Evolutionary conservation across 1,140 invertebrate genomes (phyloP).

Genomic region (Metopolophium dirhodum): DNA sequence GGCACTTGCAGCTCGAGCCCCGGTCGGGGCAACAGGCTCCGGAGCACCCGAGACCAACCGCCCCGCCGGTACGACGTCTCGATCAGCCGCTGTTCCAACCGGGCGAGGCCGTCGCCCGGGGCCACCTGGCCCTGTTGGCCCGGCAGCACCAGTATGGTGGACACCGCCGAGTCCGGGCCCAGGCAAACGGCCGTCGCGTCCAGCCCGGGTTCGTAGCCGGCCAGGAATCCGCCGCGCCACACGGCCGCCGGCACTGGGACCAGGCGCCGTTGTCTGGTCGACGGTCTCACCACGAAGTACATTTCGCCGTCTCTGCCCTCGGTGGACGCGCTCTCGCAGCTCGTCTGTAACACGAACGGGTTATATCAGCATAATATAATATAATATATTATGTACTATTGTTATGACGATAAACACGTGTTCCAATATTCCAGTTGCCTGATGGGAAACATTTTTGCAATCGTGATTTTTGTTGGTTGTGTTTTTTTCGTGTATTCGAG

Average conservation of each 20-base stretch:
- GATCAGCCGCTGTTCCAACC: conserved; percentile 73
- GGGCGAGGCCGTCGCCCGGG: conserved; percentile 76
- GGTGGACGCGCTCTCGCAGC: conserved; percentile 73
- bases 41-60: conserved; percentile 76
- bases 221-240: conserved; percentile 76
- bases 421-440: too few species aligned
- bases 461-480: too few species aligned
- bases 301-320: conserved; percentile 80
- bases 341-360: conserved; percentile 68
- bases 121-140: conserved; percentile 76
- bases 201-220: conserved; percentile 80
- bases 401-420: too few species aligned
- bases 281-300: conserved; percentile 82
- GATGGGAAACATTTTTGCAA: too few species aligned
- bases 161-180: conserved; percentile 74
- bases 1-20: conserved; percentile 81
- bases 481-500: too few species aligned
- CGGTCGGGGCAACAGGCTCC: conserved; percentile 73
- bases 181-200: conserved; percentile 81
- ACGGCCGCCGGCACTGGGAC: conserved; percentile 82
- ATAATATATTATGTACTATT: too few species aligned
- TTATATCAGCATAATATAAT: neutral
- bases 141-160: conserved; percentile 80
- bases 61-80: conserved; percentile 71
- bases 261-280: conserved; percentile 76